Base-by-base conservation (phyloP, 2,113 vertebrate species). In the Seriola quinqueradiata region DNA sequence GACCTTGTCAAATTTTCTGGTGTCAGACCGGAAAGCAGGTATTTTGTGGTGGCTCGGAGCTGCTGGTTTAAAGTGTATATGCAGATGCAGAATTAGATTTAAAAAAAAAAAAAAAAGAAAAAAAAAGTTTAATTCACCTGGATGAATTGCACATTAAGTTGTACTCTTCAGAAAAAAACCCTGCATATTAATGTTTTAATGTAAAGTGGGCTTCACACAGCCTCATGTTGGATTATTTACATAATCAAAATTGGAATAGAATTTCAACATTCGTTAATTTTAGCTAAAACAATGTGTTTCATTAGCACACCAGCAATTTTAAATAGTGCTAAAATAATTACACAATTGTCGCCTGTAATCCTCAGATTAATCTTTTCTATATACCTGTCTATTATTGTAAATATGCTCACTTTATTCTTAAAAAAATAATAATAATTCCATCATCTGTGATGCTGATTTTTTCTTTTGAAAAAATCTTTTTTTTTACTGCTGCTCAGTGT, bases 1-100 rank as follows among this genome's bases (percentile, higher is more conserved):
- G 87, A 92, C 90, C 93, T 88, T 92, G 92, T 89, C 92, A 93
- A 81, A 81, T 79, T 85, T 85, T 88, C 72, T 84, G 85, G 75
- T 90, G 86, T 90, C 83, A 90, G 84, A 75, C 69, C 81, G 70
- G 77, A 86, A 89, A 83, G 76, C 86, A 90, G 85, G 74, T 88
- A 90, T 87, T 92, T 87, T 81, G 65, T 72, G 70, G 40, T 50
- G 73, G 59, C 59, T 68, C 14, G 1, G 3, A 59, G 60, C 25
- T 50, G n/a, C 23, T 38, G 28, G 9, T 75, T 52, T 77, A 16
- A 68, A 67, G 48, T 75, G 25, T 13, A 21, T 8, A 42, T 38
- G 5, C 40, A 42, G 40, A 42, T 70, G 55, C 58, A 55, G 38
- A 63, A 70, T 81, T 38, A 67, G 5, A 32, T n/a, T 11, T 9